Evolutionary conservation across 2,113 vertebrate species (phyloP), one percentile per base, ranked within the genome.

Genomic region (Tympanuchus pallidicinctus): DNA sequence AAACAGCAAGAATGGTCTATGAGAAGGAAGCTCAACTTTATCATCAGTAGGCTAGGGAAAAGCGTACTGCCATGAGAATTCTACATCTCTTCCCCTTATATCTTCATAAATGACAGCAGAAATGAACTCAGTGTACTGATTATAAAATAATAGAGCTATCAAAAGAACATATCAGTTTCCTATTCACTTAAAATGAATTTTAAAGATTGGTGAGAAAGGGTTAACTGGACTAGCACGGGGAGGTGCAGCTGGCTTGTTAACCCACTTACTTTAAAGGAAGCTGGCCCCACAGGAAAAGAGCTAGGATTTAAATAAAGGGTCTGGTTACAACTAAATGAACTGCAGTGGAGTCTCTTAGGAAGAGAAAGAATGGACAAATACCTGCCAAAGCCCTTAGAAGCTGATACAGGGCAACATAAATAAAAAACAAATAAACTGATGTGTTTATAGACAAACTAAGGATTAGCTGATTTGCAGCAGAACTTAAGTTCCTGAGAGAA

Each of bases 261-360:
- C 42, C 42, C 60, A 47, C 42, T 34, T 54, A 70, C 63, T 82
- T 87, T 71, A 80, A 93, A 94, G 60, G 75, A 94, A 92, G 30
- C 52, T 65, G 60, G 72, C 72, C 72, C 80, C 92, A 91, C 32
- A 92, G 89, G 72, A 92, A 95, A 80, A 91, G 67, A 18, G 34
- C 25, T 8, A 66, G 56, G 21, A 92, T 89, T 92, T 95, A 91
- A 92, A 86, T 82, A 89, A 78, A 91, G 45, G 30, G 61, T 86
- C 80, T 88, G 67, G 43, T 90, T 93, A 77, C 90, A 94, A 88
- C 74, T 10, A 88, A 56, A 90, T 47, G 25, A 64, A 93, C 64
- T 52, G 69, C 69, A 83, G 19, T 63, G 42, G 34, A 83, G 64
- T 47, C 54, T 75, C 64, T 67, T 22, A 42, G 16, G 67, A 90